Percentiles rank a stretch among this genome's conserved stretches.
Evolutionary conservation across 2,113 vertebrate species (phyloP).

Genomic region (Climacteris rufus): DNA sequence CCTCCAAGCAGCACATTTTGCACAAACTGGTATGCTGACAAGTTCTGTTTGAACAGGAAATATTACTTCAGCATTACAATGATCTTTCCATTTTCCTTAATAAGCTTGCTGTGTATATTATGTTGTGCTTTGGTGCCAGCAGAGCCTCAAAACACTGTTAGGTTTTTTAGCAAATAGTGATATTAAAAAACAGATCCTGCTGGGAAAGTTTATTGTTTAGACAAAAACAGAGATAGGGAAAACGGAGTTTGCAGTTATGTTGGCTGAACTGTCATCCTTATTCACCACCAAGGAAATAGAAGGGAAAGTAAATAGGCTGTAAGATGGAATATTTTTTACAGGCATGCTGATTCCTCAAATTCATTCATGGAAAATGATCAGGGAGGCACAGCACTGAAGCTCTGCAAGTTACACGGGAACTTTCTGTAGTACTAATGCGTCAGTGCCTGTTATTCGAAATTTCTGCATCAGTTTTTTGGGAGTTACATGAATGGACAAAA

Average conservation of each 20-base stretch:
- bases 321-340: neutral
- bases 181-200: neutral
- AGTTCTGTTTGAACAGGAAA: neutral
- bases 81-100: neutral
- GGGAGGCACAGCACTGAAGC: neutral
- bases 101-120: neutral
- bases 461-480: neutral
- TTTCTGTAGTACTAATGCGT: neutral
- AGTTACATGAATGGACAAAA: neutral
- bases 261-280: neutral
- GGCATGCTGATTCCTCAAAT: neutral
- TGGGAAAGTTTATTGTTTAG: neutral
- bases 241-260: neutral
- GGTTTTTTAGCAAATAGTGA: neutral
- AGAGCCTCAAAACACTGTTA: neutral
- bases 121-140: neutral
- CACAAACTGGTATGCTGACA: neutral
- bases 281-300: neutral
- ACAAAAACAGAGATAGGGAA: neutral
- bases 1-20: neutral
- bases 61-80: neutral
- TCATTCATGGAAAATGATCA: neutral
- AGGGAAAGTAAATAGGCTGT: neutral
- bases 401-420: neutral
- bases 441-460: neutral